A percentile compares a stretch with the other conserved stretches of the same genome.
These are phyloP conservation scores for Rhagoletis pomonella DNA, from an alignment of 1,140 invertebrate genomes.

Conservation along the genomic window DNA sequence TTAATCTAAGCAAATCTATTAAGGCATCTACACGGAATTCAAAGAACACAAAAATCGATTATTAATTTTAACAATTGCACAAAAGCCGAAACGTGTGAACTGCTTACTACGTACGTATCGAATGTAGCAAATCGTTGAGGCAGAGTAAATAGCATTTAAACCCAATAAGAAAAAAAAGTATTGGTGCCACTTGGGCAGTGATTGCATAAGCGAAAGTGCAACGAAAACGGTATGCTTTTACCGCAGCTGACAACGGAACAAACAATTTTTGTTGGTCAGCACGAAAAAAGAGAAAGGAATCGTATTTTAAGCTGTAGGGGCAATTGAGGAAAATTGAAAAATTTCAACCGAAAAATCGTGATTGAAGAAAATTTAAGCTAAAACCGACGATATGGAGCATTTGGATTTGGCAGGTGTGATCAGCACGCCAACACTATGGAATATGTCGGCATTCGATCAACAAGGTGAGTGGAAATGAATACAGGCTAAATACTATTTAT, in stretches of 20 bases:
- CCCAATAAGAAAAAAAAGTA: background rate
- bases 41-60: background rate
- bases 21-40: slow-evolving; percentile 2
- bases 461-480: slow-evolving; percentile 64
- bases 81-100: background rate
- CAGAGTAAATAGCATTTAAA: background rate
- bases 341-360: background rate
- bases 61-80: background rate
- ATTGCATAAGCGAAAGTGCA: slow-evolving; percentile 44
- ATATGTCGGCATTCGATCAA: slow-evolving; percentile 66
- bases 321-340: background rate
- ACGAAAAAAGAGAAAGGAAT: background rate
- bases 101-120: background rate
- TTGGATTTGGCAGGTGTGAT: slow-evolving; percentile 69
- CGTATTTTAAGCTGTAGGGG: background rate
- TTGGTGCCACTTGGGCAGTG: background rate
- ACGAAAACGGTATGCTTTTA: background rate
- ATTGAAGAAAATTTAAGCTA: background rate
- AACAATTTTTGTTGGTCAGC: background rate
- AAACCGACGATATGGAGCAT: slow-evolving; percentile 65
- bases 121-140: too few relatives aligned
- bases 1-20: slow-evolving; percentile 9
- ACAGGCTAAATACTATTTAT: background rate
- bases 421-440: slow-evolving; percentile 64
- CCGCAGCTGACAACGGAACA: background rate